These are phyloP conservation scores for Aurelia aurita DNA, from an alignment of 30 jellyfish, hydroid and myxozoan species.

Conservation along the genomic window DNA sequence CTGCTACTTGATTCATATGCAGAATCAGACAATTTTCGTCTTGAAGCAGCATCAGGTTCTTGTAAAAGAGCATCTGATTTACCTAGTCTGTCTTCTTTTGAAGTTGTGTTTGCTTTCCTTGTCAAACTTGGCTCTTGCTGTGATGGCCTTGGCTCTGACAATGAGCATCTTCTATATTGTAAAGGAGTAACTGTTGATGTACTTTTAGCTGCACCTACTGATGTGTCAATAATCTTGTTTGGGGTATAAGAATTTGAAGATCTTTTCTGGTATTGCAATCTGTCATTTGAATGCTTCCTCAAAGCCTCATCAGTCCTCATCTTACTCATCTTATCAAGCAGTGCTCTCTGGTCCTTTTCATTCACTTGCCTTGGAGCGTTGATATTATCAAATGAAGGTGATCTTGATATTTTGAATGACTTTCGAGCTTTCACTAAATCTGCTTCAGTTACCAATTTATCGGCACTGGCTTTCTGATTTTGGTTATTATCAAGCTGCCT, in stretches of 20 bases:
- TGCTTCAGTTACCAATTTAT: conserved; percentile 8
- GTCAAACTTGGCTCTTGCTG: not conserved
- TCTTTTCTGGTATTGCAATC: not conserved
- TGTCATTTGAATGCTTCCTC: not conserved
- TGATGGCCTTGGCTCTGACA: not conserved
- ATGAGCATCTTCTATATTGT: not conserved
- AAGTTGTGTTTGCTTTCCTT: no score
- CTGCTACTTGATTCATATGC: conserved; percentile 57
- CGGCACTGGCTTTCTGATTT: conserved; percentile 14
- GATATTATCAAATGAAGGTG: conserved; percentile 79
- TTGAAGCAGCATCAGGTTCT: not conserved
- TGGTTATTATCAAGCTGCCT: conserved; percentile 11
- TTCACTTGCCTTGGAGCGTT: not conserved
- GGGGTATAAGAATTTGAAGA: not conserved
- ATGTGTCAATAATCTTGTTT: not conserved
- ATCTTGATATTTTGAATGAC: conserved; percentile 57
- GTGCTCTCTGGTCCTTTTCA: conserved; percentile 40
- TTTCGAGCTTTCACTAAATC: conserved; percentile 62
- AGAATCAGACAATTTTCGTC: conserved; percentile 61
- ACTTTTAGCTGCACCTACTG: not conserved
- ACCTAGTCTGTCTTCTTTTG: conserved; percentile 22
- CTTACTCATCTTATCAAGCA: conserved; percentile 61
- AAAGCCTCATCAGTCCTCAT: conserved; percentile 35
- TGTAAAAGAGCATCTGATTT: not conserved
- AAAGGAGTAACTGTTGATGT: not conserved